phyloP scores from a whole-genome alignment of 92 coral and sea anemone species.

The Pocillopora grandis region DNA sequence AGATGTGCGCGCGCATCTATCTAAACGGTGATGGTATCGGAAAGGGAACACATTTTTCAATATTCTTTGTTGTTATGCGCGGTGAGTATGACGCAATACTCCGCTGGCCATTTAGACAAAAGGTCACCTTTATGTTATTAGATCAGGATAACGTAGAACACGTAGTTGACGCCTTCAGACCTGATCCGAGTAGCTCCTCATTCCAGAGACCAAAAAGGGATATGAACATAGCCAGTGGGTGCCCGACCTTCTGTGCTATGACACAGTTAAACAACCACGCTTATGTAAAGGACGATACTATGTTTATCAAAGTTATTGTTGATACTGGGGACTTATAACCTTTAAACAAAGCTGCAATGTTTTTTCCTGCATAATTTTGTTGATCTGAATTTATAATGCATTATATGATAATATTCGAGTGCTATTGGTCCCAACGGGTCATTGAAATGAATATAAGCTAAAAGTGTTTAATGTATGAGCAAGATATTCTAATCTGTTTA shows the following conservation, averaged over 20 bases:
- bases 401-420: no score
- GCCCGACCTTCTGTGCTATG: constrained; percentile 44
- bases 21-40: constrained; percentile 63
- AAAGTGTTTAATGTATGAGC: no score
- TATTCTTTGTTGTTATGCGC: constrained; percentile 66
- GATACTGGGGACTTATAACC: constrained; percentile 25
- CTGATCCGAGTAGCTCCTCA: constrained; percentile 74
- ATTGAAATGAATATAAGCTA: no score
- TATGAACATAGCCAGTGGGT: constrained; percentile 73
- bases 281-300: constrained; percentile 41
- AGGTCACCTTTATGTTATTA: constrained; percentile 68
- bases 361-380: no score
- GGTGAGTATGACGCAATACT: constrained; percentile 69
- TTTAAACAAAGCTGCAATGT: background rate
- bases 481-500: no score
- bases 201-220: constrained; percentile 73
- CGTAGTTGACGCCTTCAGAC: constrained; percentile 69
- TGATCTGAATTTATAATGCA: no score
- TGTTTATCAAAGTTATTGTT: constrained; percentile 48
- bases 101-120: constrained; percentile 82
- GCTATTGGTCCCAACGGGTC: no score
- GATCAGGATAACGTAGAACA: constrained; percentile 79
- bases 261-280: constrained; percentile 35
- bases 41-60: constrained; percentile 39
- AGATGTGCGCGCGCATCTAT: constrained; percentile 62